Percentiles rank a stretch among this genome's conserved stretches.
phyloP scores from a whole-genome alignment of 2,888 invertebrate species.

The Drosophila monieri region DNA sequence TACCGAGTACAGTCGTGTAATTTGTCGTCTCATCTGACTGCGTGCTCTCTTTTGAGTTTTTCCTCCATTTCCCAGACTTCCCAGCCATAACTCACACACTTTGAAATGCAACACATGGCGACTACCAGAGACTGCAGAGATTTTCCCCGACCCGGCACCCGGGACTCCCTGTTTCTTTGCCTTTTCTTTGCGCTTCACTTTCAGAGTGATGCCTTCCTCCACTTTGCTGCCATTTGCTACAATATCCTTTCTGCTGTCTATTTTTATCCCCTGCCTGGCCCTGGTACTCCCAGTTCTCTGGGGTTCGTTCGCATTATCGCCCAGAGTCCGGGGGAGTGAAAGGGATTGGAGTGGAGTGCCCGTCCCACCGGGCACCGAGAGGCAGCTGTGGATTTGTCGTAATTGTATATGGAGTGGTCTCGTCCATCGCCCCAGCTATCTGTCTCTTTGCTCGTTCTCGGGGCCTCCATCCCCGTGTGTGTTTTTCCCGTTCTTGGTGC shows the following conservation, averaged over 20 bases:
- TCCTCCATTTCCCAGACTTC: conserved; percentile 20
- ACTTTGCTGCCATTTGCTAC: conserved; percentile 62
- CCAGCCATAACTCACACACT: conserved; percentile 72
- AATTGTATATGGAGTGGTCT: conserved; percentile 74
- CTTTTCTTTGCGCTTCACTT: conserved; percentile 22
- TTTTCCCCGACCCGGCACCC: conserved; percentile 24
- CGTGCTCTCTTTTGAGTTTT: conserved; percentile 14
- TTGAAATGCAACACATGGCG: conserved; percentile 78
- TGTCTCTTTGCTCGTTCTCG: conserved; percentile 4
- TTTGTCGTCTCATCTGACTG: conserved; percentile 70
- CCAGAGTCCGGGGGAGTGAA: conserved; percentile 23
- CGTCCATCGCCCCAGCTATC: conserved; percentile 49
- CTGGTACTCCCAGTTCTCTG: conserved; percentile 14
- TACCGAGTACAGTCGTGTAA: conserved; percentile 22
- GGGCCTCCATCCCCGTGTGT: conserved; percentile 7
- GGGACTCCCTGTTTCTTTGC: conserved; percentile 36
- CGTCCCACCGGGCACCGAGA: conserved; percentile 23
- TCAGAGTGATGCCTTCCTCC: conserved; percentile 26
- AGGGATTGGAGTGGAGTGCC: conserved; percentile 9
- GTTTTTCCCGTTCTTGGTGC: conserved; percentile 18
- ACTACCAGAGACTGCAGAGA: conserved; percentile 37
- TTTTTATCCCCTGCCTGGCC: conserved; percentile 53
- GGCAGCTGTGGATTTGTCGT: conserved; percentile 64
- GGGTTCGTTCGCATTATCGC: conserved; percentile 68
- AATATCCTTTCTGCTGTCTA: conserved; percentile 71